Percentiles rank a stretch among this genome's conserved stretches.
Evolutionary conservation across 2,888 invertebrate species (phyloP).

Genomic region (Hololepta plana): DNA sequence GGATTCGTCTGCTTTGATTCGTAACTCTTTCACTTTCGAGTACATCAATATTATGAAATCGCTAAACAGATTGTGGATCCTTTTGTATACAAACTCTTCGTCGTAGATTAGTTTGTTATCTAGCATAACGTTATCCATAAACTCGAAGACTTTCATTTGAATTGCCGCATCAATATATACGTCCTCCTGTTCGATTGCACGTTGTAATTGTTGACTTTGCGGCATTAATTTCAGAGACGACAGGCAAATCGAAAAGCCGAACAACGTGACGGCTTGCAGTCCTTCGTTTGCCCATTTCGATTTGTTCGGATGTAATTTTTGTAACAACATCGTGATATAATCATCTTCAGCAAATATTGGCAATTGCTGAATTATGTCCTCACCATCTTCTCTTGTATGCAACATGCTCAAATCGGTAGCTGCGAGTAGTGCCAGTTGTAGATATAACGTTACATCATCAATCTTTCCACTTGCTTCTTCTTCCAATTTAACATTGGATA

Average conservation of each 20-base stretch:
- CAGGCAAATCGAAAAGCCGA: conserved; percentile 52
- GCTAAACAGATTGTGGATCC: conserved; percentile 69
- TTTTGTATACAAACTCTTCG: conserved; percentile 66
- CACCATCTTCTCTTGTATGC: conserved; percentile 57
- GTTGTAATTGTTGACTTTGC: conserved; percentile 33
- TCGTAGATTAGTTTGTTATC: conserved; percentile 48
- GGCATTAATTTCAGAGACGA: conserved; percentile 41
- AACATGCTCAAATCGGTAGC: conserved; percentile 68
- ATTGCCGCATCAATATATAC: conserved; percentile 62
- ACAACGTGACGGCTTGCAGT: conserved; percentile 40
- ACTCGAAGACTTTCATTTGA: conserved; percentile 61
- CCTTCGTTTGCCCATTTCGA: conserved; percentile 35
- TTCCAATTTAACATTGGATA: conserved; percentile 23
- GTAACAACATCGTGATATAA: conserved; percentile 33
- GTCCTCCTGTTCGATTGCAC: conserved; percentile 60
- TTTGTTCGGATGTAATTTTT: conserved; percentile 30
- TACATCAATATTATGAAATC: conserved; percentile 91
- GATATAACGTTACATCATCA: conserved; percentile 58
- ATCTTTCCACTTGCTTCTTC: conserved; percentile 50
- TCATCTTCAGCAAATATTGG: conserved; percentile 44
- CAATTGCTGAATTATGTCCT: conserved; percentile 47
- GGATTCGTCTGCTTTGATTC: conserved; percentile 76
- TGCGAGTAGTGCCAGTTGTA: conserved; percentile 70
- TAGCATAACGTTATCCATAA: conserved; percentile 53
- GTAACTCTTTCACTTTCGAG: conserved; percentile 67